Base-by-base conservation (phyloP, 2,113 vertebrate species). In the Tiliqua scincoides region DNA sequence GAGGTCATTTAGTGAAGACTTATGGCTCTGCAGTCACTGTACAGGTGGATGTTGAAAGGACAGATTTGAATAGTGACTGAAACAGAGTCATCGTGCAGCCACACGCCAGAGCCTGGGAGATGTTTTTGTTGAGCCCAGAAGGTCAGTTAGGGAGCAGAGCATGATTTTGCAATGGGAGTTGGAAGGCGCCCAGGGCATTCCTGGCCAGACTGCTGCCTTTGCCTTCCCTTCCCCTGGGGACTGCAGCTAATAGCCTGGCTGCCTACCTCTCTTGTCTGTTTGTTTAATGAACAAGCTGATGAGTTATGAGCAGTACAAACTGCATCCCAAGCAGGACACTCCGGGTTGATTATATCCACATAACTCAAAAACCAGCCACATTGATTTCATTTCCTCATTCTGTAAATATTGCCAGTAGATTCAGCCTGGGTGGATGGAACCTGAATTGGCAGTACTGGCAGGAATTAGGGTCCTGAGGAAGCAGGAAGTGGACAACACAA, bases 261-360 rank as follows among this genome's bases (percentile, higher is more conserved):
- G 91, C 93, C 93, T 93, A 93, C 93, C 89, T 91, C 86, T 84
- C 90, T 59, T 35, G 40, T 93, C 90, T 89, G 92, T 79, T 79
- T 94, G 90, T 92, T 93, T 94, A 94, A 94, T 94, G 93, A 94
- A 94, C 93, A 87, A 91, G 89, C 89, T 91, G 92, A 90, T 93
- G 94, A 94, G 92, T 93, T 94, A 94, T 93, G 92, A 91, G 92
- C 91, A 91, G 92, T 0, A 0, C 91, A 94, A 87, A 81, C 91
- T 95, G 93, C 91, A 93, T 94, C 93, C 93, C 87, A 95, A 94
- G 91, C 91, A 93, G 91, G 94, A 95, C 90, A 90, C 92, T 93
- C 84, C 65, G 89, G 73, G 87, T 94, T 94, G 94, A 94, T 94
- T 94, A 93, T 94, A 94, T 92, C 90, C 91, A 93, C 93, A 92